Conservation (phyloP, 2,113 vertebrate species). For the Anser cygnoides region DNA sequence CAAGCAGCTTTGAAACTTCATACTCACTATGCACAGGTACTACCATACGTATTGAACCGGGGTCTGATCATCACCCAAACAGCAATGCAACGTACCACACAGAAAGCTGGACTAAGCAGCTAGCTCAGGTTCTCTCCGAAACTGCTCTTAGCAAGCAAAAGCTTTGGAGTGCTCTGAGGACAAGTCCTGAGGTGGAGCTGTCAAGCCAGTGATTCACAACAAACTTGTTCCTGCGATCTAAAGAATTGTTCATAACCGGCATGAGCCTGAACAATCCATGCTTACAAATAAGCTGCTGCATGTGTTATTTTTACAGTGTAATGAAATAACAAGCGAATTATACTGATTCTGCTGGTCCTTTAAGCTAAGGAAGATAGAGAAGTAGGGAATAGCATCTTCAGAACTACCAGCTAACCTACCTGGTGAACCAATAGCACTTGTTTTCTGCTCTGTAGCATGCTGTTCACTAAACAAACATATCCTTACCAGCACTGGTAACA, state of each 20-base stretch:
- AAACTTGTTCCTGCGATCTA: background rate
- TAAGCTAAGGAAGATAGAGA: background rate
- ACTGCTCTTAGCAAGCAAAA: background rate
- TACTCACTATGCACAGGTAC: background rate
- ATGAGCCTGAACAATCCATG: accelerated
- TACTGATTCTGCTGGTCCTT: background rate
- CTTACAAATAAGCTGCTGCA: background rate
- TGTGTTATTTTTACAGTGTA: background rate
- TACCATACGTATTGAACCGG: background rate
- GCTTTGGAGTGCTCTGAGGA: background rate
- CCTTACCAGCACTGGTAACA: background rate
- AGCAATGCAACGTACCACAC: accelerated
- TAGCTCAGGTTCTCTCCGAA: background rate
- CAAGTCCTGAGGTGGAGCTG: background rate
- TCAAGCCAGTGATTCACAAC: background rate
- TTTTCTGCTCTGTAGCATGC: background rate
- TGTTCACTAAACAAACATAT: background rate
- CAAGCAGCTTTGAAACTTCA: background rate
- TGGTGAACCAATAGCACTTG: background rate
- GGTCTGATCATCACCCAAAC: background rate
- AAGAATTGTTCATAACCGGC: background rate
- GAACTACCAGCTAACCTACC: background rate
- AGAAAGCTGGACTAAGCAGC: background rate
- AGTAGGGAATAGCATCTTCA: background rate
- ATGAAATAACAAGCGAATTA: background rate